Evolutionary conservation across 2,888 invertebrate species (phyloP), one percentile per base, ranked within the genome.

Genomic region (Drosophila siamana): DNA sequence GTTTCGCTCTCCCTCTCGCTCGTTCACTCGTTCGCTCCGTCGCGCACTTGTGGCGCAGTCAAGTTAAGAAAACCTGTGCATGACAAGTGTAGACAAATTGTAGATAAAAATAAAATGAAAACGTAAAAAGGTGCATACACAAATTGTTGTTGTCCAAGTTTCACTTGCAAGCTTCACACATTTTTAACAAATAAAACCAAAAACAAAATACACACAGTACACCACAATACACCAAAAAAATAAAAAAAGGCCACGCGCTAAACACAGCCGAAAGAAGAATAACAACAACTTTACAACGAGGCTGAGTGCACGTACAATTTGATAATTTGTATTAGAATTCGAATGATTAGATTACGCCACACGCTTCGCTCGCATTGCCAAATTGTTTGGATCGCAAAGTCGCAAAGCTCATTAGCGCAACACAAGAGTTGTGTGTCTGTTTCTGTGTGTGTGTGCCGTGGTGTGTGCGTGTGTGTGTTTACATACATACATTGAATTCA

Each of bases 101-200:
- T 80, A 82, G 80, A 85, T 86, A 84, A 88, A 88, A 72, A 74
- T 75, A 77, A 82, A 88, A 88, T 74, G 65, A 72, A 80, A 83
- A 88, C 77, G 57, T 69, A 64, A 72, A 66, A 71, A 70, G 86
- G 78, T 84, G 88, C 78, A 86, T 74, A 70, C 19, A 69, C 69
- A 69, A 71, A 63, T 64, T 63, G 69, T 56, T 70, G 52, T 65
- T 71, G 75, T 61, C 24, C 24, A 72, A 86, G 78, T 84, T 84
- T 86, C 86, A 83, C 88, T 69, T 69, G 60, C 60, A 19, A 69
- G 43, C 51, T 47, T 47, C 19, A 28, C 22, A 59, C 43, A 55
- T 24, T 40, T 28, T 57, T 9, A 24, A 38, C 9, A 30, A 22
- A 48, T 2, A 24, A 28, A 50, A 64, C 41, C 26, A 54, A 48